Base-by-base conservation (phyloP, 2,113 vertebrate species). In the Erinaceus europaeus region DNA sequence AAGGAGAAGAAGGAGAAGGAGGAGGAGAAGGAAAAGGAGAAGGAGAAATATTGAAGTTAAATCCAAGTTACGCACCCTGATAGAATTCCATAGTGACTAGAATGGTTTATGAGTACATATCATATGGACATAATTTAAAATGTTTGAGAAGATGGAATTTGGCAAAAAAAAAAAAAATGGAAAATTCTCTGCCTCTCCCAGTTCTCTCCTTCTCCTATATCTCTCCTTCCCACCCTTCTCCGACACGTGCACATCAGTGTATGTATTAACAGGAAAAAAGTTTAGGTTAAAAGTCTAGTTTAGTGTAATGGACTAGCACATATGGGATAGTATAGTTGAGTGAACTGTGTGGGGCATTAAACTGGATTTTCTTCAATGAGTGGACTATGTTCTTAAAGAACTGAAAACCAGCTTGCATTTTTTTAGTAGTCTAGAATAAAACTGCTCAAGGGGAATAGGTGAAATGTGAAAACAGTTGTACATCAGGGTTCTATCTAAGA, bases 381-480 rank as follows among this genome's bases (percentile, higher is more conserved):
- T 89, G 38, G 68, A 61, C 86, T 85, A 92, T 82, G 53, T 91
- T 93, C 65, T 91, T 78, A 93, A 88, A 92, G 36, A 75, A 38
- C 46, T 91, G 61, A 88, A 91, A 91, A 89, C 89, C 0, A 7
- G 75, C 75, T 91, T 89, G n/a, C 80, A 55, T 77, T 85, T 79
- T 95, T 90, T 88, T 90, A 61, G 79, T 90, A 91, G 82, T 79
- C 71, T 68, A 75, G 44, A 92, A 90, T 79, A 75, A 94, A 84
- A 85, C 0, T 57, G 55, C 29, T 75, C 34, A 20, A 57, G n/a
- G 76, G 84, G 62, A 50, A 27, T 36, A 4, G 44, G 78, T 93
- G 74, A 85, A 91, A 82, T 75, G 42, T 93, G 86, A 78, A 53
- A 87, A 67, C 7, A 50, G 48, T 76, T 69, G 32, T 42, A 85